Evolutionary conservation across 2,113 vertebrate species (phyloP).

Genomic region (Rana temporaria): DNA sequence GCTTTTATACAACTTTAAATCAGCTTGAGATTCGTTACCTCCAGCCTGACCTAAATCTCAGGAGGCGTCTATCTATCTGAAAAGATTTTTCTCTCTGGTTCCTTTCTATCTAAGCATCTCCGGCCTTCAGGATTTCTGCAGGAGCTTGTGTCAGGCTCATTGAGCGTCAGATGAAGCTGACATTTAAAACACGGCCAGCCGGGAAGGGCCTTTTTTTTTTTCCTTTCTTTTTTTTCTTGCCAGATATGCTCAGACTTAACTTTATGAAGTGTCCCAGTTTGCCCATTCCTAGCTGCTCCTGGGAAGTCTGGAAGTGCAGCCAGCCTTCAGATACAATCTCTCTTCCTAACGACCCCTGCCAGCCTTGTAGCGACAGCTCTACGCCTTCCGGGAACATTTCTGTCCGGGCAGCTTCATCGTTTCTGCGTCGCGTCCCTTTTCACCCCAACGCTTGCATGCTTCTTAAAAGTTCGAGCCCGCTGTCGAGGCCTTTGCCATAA

Average conservation of each 20-base stretch:
- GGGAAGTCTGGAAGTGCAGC: slow-evolving; percentile 56
- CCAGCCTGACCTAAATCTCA: slow-evolving; percentile 35
- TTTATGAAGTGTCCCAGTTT: slow-evolving; percentile 56
- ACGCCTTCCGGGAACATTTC: slow-evolving; percentile 39
- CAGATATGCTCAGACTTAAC: slow-evolving; percentile 33
- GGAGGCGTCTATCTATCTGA: slow-evolving; percentile 12
- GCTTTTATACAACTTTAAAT: not conserved
- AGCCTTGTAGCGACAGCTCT: slow-evolving; percentile 63
- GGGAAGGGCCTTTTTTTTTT: not conserved
- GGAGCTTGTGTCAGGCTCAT: slow-evolving; percentile 50
- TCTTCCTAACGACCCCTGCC: slow-evolving; percentile 61
- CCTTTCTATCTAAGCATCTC: slow-evolving; percentile 19
- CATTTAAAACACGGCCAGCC: slow-evolving; percentile 52
- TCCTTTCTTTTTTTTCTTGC: not conserved
- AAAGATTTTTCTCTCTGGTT: slow-evolving; percentile 19
- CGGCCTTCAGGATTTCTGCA: slow-evolving; percentile 40
- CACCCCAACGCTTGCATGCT: slow-evolving; percentile 24
- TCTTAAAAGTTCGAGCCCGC: slow-evolving; percentile 53
- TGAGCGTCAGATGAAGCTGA: slow-evolving; percentile 54
- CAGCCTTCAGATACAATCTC: slow-evolving; percentile 65
- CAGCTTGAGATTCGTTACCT: slow-evolving; percentile 1
- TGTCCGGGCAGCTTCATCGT: slow-evolving; percentile 63
- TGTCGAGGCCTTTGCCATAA: slow-evolving; percentile 49
- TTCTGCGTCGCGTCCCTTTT: slow-evolving; percentile 58
- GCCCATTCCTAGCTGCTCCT: slow-evolving; percentile 55